Evolutionary conservation across 2,888 invertebrate genomes (phyloP), one percentile per base, ranked within the genome.

Genomic region (Sceliomorpha sp.): DNA sequence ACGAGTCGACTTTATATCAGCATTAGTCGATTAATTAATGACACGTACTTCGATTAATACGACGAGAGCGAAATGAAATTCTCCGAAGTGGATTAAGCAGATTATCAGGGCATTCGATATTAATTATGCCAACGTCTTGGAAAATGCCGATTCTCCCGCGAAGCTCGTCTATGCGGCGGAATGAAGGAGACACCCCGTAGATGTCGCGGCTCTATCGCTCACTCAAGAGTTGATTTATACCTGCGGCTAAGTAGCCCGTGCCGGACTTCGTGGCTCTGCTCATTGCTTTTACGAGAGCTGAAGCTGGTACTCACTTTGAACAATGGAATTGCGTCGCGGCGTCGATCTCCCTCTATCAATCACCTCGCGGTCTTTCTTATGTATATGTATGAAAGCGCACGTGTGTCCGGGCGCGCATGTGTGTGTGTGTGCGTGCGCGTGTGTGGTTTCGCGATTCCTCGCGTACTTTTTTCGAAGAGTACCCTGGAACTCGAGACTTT

Each of bases 301-400:
- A 59, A 45, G 55, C 67, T 64, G 67, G 73, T 76, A 70, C 72
- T 73, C 78, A 75, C 82, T 79, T 81, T 80, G 81, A 85, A 87
- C 87, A 87, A 87, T 87, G 86, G 86, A 86, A 85, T 80, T 82
- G 86, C 86, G 79, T 83, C 79, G 83, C 78, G 77, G 82, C 83
- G 85, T 85, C 85, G 79, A 86, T 86, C 86, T 85, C 77, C 80
- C 81, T 79, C 83, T 81, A 87, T 87, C 86, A 84, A 86, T 86
- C 86, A 85, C 85, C 76, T 75, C 76, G 47, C 72, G 42, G 39
- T 15, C 55, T 24, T 34, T 24, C 42, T 31, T 60, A 68, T 56
- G 67, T 67, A 56, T 62, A 60, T 56, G 62, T 64, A 59, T 59
- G 39, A 59, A 64, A 36, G 34, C 17, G 32, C n/a, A n/a, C n/a